Evolutionary conservation across 2,888 invertebrate species (phyloP), one percentile per base, ranked within the genome.

Genomic region (Drosophila tanythrix): DNA sequence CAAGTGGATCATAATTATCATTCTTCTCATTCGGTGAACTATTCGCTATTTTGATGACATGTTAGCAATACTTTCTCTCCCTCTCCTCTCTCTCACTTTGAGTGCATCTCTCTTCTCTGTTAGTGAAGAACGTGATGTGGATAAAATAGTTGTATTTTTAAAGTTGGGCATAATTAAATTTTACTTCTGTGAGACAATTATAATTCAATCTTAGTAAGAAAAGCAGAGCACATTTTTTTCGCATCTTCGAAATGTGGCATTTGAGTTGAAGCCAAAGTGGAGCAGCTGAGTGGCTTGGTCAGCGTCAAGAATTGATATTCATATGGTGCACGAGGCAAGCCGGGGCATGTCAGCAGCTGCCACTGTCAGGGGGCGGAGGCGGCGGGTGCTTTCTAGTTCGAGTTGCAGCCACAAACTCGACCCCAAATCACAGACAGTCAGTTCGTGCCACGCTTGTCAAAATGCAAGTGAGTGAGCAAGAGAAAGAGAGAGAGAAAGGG

Each of bases 371-470:
- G 18, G 15, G 21, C 25, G 4, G 7, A 4, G 15, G 27, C 38
- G 38, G n/a, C n/a, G 25, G 15, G 35, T 13, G 55, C 36, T 63
- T 48, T 53, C 25, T 46, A 60, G 70, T 58, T 43, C 48, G 11
- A 60, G 63, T 67, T 79, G 63, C 71, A 75, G 76, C 78, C 80
- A 60, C 78, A 78, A 57, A 71, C 62, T 71, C 80, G 80, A 80
- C 80, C 78, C 56, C 78, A 78, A 78, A 78, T 78, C 80, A 76
- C 78, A 78, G 78, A 69, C 71, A 65, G 53, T 55, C 74, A 56
- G 65, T 71, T n/a, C 38, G 76, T 80, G 76, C 70, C 65, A 58
- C 58, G 68, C 67, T 68, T 77, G 78, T 52, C 73, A 63, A 65
- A 60, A 51, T 35, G 43, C 15, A 15, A 25, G 8, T 25, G 27